Evolutionary conservation across 1,140 invertebrate species (phyloP).

Genomic region (Triops longicaudatus): DNA sequence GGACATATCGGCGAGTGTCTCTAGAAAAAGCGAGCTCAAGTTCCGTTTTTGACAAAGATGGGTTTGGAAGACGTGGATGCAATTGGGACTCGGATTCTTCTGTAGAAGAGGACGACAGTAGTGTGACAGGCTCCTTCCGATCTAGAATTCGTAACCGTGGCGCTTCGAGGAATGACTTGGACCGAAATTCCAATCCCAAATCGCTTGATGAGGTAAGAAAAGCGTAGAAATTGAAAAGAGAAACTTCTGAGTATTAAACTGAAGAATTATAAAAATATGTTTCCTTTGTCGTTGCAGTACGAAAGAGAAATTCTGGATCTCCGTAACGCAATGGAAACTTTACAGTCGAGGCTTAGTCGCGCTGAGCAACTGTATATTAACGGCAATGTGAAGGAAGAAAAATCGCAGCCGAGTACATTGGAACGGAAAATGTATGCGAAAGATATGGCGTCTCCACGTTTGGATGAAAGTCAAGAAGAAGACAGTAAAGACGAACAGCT

Average conservation of each 20-base stretch:
- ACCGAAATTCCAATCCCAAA: slow-evolving; percentile 33
- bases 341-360: slow-evolving; percentile 55
- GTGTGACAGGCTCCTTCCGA: slow-evolving; percentile 29
- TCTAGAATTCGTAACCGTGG: slow-evolving; percentile 29
- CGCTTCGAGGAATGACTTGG: slow-evolving; percentile 20
- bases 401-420: neutral
- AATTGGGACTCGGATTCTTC: slow-evolving; percentile 33
- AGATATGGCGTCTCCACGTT: neutral
- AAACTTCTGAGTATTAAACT: neutral
- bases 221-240: neutral
- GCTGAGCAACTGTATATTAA: slow-evolving; percentile 39
- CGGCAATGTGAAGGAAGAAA: slow-evolving; percentile 22
- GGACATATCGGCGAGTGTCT: slow-evolving; percentile 30
- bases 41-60: slow-evolving; percentile 17
- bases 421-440: neutral
- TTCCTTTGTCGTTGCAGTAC: slow-evolving; percentile 40
- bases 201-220: slow-evolving; percentile 35
- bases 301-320: slow-evolving; percentile 69
- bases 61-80: slow-evolving; percentile 8
- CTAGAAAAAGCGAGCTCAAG: slow-evolving; percentile 22
- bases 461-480: neutral
- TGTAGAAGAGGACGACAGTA: slow-evolving; percentile 31
- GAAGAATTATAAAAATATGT: neutral
- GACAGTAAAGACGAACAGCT: slow-evolving; percentile 26
- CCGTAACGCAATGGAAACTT: slow-evolving; percentile 61